Base-by-base conservation (phyloP, 2,113 vertebrate genomes). In the Micromys minutus region DNA sequence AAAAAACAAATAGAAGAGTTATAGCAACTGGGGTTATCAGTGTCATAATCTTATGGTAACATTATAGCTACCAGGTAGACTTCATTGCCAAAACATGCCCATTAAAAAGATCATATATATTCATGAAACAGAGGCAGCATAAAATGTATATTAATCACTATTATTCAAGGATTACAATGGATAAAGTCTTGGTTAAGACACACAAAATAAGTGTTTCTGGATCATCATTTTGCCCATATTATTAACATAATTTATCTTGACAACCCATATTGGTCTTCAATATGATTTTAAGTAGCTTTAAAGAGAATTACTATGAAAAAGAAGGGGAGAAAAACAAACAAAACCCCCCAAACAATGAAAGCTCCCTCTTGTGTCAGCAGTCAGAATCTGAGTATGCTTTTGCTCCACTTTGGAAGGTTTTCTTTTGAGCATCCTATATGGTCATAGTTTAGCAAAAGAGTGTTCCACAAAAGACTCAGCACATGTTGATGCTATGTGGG, bases 51-150 rank as follows among this genome's bases (percentile, higher is more conserved):
- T 52, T 31, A 16, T 31, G 55, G 29, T 13, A 24, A 15, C 17
- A 67, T 5, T 3, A 10, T 3, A 57, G n/a, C 88, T 69, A 39
- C 47, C 15, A 67, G 22, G 50, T 71, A 71, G 34, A 75, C 10
- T 34, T 21, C 9, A 67, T 24, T 65, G 42, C 17, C 83, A 67
- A 34, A 47, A 17, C 42, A 65, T 4, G 5, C 45, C 29, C 42
- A 34, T 42, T 39, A 8, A 6, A 11, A 15, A 19, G 42, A 3
- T 2, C 34, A 9, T 26, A 65, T 3, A 3, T 3, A 7, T 6
- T 80, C 55, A n/a, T 31, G 31, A 67, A 16, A 29, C 1, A 52
- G 57, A 71, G 45, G 10, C 9, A 65, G 55, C 39, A 31, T 47
- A n/a, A 65, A 65, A 15, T 57, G 11, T 4, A 5, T 2, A 36